A percentile compares a stretch with the other conserved stretches of the same genome.
Conservation (phyloP, 2,888 invertebrate genomes). For the Pachliopta kotzebuea region DNA sequence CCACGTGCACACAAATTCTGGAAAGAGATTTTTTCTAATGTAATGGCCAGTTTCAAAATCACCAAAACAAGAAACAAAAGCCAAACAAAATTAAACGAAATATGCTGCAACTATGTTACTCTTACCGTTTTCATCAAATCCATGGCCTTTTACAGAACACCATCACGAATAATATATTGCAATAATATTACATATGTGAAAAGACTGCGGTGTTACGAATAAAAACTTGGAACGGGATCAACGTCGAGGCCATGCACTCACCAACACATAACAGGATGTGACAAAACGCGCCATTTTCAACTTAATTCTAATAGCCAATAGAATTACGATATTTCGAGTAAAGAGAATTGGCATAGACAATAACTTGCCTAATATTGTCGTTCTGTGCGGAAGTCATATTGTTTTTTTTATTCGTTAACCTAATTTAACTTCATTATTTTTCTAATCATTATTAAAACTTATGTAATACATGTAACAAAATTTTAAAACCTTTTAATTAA, state of each 20-base stretch:
- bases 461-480: too few relatives aligned
- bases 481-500: too few relatives aligned
- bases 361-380: slow-evolving; percentile 40
- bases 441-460: too few relatives aligned
- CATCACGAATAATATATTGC: slow-evolving; percentile 74
- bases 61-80: slow-evolving; percentile 82
- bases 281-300: slow-evolving; percentile 74
- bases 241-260: slow-evolving; percentile 74
- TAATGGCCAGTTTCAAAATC: slow-evolving; percentile 81
- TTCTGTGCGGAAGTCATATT: slow-evolving; percentile 41
- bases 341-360: slow-evolving; percentile 40
- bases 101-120: slow-evolving; percentile 50
- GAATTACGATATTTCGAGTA: slow-evolving; percentile 40
- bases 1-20: slow-evolving; percentile 78
- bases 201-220: slow-evolving; percentile 56
- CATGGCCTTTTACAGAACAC: slow-evolving; percentile 80
- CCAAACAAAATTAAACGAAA: slow-evolving; percentile 70
- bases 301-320: slow-evolving; percentile 52
- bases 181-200: slow-evolving; percentile 63
- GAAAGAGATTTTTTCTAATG: slow-evolving; percentile 81
- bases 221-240: slow-evolving; percentile 67
- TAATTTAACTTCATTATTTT: too few relatives aligned
- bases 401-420: not conserved
- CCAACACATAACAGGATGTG: slow-evolving; percentile 75
- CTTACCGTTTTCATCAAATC: slow-evolving; percentile 82